A percentile compares a stretch with the other conserved stretches of the same genome.
Evolutionary conservation across 2,113 vertebrate species (phyloP).

Genomic region (Phocoena sinus): DNA sequence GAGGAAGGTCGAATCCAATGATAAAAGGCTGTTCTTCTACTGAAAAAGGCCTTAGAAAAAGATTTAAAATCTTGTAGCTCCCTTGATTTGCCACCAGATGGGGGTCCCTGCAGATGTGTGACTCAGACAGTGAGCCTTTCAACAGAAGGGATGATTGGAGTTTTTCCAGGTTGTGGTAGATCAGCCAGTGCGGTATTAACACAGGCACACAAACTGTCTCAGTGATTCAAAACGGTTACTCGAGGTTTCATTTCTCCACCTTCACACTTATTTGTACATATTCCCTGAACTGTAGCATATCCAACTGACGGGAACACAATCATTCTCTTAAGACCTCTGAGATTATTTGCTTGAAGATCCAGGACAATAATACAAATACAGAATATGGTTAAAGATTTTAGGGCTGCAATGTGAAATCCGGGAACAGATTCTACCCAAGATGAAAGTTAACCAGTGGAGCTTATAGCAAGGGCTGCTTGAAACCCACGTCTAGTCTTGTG

Average conservation of each 20-base stretch:
- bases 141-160: too few relatives aligned
- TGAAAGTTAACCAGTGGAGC: neutral
- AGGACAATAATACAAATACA: neutral
- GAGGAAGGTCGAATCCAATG: neutral
- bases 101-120: neutral
- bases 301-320: neutral
- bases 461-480: neutral
- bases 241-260: neutral
- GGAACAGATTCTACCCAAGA: neutral
- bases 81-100: constrained; percentile 23
- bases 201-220: neutral
- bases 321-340: neutral
- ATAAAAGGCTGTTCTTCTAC: neutral
- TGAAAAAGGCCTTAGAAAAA: neutral
- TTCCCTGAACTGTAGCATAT: neutral
- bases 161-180: neutral
- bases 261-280: neutral
- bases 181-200: neutral
- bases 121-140: neutral
- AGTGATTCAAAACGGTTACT: neutral
- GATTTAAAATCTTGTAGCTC: neutral
- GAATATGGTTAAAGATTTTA: neutral
- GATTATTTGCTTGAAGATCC: neutral
- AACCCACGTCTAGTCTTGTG: neutral
- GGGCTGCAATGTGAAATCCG: neutral